Base-by-base conservation (phyloP, 30 jellyfish, hydroid and myxozoan species). In the Catostylus mosaicus region DNA sequence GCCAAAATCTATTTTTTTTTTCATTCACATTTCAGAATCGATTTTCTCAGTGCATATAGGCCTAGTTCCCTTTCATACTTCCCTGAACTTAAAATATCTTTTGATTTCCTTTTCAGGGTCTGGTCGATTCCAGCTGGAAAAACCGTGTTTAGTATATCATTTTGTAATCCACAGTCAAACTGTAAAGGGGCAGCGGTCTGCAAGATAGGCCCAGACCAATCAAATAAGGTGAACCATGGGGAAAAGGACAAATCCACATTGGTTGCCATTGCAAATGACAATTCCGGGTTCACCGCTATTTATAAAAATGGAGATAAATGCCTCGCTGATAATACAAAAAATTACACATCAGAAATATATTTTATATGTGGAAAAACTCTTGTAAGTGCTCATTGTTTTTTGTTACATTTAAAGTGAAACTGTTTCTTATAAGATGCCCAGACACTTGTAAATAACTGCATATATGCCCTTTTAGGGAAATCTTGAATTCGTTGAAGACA, bases 401-500 rank as follows among this genome's bases (percentile, higher is more conserved):
- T n/a, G n/a, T n/a, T 10, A 16, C 30, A 16, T 11, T 16, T 16
- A 10, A 16, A 60, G 16, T 30, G 24, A 11, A 10, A 11, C 73
- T 20, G 10, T 16, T 16, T 16, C 73, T 11, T 11, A 60, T 16
- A 60, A 60, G 11, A 11, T 60, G n/a, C n/a, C n/a, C n/a, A n/a
- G n/a, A n/a, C n/a, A n/a, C n/a, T n/a, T n/a, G n/a, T n/a, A n/a
- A 29, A 10, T 66, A 43, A 43, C 56, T 43, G 56, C 56, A 43
- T 52, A 52, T n/a, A 4, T 77, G 35, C 32, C 29, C 24, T 56
- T 65, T 27, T 56, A 85, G 95, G 95, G 95, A 12, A 77, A 78
- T 26, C 84, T 77, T 12, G 97, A 78, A 68, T 71, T 78, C 60
- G 78, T 88, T 78, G 92, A 78, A 65, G 66, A 67, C 31, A 78